Conservation (phyloP, 2,113 vertebrate genomes). For the Fregetta grallaria region DNA sequence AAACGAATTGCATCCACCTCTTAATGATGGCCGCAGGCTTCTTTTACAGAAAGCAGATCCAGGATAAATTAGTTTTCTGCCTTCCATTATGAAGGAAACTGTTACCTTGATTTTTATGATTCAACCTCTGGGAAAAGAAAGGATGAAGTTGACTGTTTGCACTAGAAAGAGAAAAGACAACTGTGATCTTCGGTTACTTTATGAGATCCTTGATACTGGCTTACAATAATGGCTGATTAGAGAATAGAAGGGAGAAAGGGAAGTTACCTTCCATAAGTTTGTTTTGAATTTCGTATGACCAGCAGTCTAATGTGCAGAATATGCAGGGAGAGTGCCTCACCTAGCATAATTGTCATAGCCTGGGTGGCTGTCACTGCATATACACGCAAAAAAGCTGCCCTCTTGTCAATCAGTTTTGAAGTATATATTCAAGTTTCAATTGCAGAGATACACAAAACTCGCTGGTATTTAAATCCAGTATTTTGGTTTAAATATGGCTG, state of each 20-base stretch:
- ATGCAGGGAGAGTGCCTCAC: background rate
- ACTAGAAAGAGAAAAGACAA: background rate
- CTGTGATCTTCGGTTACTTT: background rate
- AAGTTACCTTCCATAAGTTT: background rate
- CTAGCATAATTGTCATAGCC: too few species aligned
- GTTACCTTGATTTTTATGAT: background rate
- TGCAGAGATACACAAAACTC: background rate
- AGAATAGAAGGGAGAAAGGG: background rate
- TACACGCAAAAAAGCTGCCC: background rate
- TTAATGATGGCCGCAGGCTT: background rate
- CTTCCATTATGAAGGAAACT: background rate
- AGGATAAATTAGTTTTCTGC: background rate
- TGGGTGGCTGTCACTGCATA: background rate
- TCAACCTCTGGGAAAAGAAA: background rate
- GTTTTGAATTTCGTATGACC: background rate
- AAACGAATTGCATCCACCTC: background rate
- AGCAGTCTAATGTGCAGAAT: background rate
- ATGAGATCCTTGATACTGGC: background rate
- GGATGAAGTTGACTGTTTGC: background rate
- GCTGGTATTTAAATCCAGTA: background rate
- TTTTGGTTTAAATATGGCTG: background rate
- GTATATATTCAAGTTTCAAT: background rate
- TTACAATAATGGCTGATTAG: background rate
- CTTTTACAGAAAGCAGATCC: background rate
- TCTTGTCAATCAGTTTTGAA: background rate